Conservation (phyloP, 2,113 vertebrate species). For the Willisornis vidua region DNA sequence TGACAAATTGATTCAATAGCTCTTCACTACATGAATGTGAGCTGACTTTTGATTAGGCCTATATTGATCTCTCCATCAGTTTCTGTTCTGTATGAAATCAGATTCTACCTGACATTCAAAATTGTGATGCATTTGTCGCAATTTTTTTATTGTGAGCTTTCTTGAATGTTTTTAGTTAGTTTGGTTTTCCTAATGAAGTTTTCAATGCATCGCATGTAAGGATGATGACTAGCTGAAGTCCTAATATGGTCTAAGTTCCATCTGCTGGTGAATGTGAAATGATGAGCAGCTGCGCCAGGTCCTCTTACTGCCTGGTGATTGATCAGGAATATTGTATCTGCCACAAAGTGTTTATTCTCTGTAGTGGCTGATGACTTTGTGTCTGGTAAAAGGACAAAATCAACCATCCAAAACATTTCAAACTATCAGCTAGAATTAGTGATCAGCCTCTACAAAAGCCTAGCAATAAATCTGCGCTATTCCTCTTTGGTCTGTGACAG, state of each 20-base stretch:
- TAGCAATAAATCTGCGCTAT: slow-evolving; percentile 30
- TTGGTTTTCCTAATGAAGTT: not conserved
- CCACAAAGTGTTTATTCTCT: slow-evolving; percentile 35
- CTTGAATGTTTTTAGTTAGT: not conserved
- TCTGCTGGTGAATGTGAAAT: slow-evolving; percentile 46
- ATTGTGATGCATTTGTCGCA: not conserved
- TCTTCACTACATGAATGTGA: not conserved
- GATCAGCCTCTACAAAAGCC: slow-evolving; percentile 18
- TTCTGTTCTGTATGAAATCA: not conserved
- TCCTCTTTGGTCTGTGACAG: slow-evolving; percentile 1
- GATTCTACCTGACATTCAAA: not conserved
- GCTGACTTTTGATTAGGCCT: not conserved
- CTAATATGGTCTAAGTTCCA: not conserved
- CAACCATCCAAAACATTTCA: slow-evolving; percentile 42
- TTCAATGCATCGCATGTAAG: not conserved
- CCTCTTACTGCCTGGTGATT: slow-evolving; percentile 42
- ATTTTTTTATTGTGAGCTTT: not conserved
- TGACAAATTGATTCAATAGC: not conserved
- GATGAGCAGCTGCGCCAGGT: slow-evolving; percentile 47
- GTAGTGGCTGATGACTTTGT: not conserved
- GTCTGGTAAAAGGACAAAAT: slow-evolving; percentile 5
- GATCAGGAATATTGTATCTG: slow-evolving; percentile 53
- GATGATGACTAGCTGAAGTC: not conserved
- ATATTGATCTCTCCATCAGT: not conserved
- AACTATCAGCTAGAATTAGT: slow-evolving; percentile 12